phyloP scores from a whole-genome alignment of 2,113 vertebrate species.

The Dicentrarchus labrax region DNA sequence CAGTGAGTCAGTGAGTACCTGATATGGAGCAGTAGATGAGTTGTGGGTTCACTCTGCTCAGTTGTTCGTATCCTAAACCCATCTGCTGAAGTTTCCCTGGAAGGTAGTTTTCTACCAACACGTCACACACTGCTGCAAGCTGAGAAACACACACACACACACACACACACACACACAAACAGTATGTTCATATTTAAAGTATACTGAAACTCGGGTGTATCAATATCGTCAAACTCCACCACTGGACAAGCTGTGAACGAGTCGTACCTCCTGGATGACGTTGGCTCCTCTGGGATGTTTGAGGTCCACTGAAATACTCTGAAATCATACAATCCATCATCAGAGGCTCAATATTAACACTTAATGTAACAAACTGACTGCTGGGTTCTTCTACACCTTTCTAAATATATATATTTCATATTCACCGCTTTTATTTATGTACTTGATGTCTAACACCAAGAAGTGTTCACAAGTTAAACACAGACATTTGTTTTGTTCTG shows the following conservation, averaged over 20 bases:
- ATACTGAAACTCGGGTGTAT: too few relatives aligned
- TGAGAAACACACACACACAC: constrained; percentile 72
- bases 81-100: constrained; percentile 91
- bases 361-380: too few relatives aligned
- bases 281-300: constrained; percentile 89
- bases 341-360: neutral
- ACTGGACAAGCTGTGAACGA: neutral
- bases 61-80: constrained; percentile 91
- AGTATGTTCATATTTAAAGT: constrained; percentile 38
- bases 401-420: too few relatives aligned
- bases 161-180: constrained; percentile 70
- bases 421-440: too few relatives aligned
- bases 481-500: too few relatives aligned
- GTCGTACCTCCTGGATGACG: constrained; percentile 87
- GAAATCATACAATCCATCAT: constrained; percentile 16
- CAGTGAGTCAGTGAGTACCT: constrained; percentile 75
- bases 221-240: too few relatives aligned
- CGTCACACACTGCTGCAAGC: constrained; percentile 91
- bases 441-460: too few relatives aligned
- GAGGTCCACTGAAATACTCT: constrained; percentile 95
- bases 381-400: too few relatives aligned
- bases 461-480: too few relatives aligned
- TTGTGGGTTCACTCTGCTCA: constrained; percentile 86
- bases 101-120: constrained; percentile 94
- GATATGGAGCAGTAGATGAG: constrained; percentile 95